phyloP scores from a whole-genome alignment of 2,113 vertebrate species.

The Pithys albifrons region DNA sequence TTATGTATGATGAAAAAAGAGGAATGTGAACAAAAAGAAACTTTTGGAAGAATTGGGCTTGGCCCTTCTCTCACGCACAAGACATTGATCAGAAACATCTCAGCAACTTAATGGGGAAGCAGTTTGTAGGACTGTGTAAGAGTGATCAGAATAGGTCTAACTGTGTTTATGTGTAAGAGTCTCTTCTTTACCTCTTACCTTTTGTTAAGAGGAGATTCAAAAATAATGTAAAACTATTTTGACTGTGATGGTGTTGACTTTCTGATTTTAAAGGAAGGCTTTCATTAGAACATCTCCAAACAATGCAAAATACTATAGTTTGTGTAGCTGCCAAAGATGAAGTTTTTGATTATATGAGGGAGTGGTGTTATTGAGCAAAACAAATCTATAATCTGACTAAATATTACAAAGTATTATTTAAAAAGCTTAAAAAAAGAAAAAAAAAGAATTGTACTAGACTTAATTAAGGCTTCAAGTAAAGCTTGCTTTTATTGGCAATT shows the following conservation, averaged over 20 bases:
- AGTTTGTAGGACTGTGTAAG: not conserved
- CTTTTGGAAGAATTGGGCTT: not conserved
- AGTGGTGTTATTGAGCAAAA: slow-evolving; percentile 72
- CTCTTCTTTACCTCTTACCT: not conserved
- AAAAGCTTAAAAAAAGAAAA: slow-evolving; percentile 65
- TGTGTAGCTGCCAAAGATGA: slow-evolving; percentile 43
- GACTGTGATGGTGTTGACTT: not conserved
- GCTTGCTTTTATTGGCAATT: slow-evolving; percentile 83
- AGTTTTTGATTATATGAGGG: slow-evolving; percentile 70
- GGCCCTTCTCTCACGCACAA: not conserved
- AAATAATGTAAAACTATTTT: not conserved
- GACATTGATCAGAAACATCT: not conserved
- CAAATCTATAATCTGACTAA: slow-evolving; percentile 80
- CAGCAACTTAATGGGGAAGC: not conserved
- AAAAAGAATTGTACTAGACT: slow-evolving; percentile 77
- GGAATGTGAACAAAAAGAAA: not conserved
- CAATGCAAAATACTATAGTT: not conserved
- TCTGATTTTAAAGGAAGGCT: slow-evolving; percentile 2
- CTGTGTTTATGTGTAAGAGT: not conserved
- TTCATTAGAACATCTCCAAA: slow-evolving; percentile 24
- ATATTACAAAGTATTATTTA: slow-evolving; percentile 79
- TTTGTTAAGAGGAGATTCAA: not conserved
- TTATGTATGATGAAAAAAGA: not conserved
- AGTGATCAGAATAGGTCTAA: not conserved
- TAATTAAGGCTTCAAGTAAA: slow-evolving; percentile 84